A percentile compares a stretch with the other conserved stretches of the same genome.
These are phyloP conservation scores for Ciconia stormi DNA, from an alignment of 2,113 vertebrate species.

Conservation along the genomic window DNA sequence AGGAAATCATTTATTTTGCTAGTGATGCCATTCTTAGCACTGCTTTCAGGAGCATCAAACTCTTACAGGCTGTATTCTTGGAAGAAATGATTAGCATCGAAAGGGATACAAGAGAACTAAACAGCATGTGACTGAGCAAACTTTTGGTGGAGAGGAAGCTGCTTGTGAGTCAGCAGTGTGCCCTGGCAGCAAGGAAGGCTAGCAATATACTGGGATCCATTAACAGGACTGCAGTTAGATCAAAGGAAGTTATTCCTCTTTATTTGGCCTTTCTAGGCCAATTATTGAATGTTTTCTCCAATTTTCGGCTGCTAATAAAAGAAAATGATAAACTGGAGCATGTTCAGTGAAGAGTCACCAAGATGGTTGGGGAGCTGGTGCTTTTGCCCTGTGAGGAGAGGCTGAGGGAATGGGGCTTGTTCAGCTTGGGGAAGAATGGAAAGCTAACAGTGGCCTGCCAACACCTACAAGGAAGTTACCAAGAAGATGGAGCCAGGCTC, in stretches of 20 bases:
- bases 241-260: background rate
- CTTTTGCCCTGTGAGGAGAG: background rate
- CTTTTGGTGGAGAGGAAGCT: background rate
- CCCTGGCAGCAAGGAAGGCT: background rate
- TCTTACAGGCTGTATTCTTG: background rate
- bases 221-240: background rate
- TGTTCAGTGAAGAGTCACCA: background rate
- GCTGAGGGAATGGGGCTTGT: accelerated
- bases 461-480: background rate
- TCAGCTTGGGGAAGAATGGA: background rate
- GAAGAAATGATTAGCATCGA: background rate
- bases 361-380: background rate
- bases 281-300: background rate
- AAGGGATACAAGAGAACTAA: background rate
- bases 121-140: background rate
- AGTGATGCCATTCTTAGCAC: background rate
- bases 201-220: background rate
- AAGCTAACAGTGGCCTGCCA: background rate
- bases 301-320: background rate
- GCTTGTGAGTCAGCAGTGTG: background rate
- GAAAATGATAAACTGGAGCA: background rate
- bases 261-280: background rate
- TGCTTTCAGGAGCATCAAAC: background rate
- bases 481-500: background rate
- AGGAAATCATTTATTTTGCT: background rate